Percentiles rank a stretch among this genome's conserved stretches.
These are phyloP conservation scores for Crematogaster levior DNA, from an alignment of 2,888 invertebrate genomes.

Conservation along the genomic window DNA sequence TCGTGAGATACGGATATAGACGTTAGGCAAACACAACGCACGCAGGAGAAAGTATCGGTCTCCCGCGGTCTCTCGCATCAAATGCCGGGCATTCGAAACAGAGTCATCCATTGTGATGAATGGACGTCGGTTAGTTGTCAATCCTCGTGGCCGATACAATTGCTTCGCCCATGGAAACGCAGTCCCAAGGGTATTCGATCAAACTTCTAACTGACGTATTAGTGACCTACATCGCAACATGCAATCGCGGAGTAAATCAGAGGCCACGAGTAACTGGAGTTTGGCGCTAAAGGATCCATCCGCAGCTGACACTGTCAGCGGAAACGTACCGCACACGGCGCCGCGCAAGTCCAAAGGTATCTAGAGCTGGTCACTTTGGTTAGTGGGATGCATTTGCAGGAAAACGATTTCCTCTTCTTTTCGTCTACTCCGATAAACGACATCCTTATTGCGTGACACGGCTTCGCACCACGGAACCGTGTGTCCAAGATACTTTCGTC, in stretches of 20 bases:
- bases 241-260: neutral
- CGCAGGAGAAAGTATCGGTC: conserved; percentile 65
- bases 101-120: conserved; percentile 36
- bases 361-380: conserved; percentile 46
- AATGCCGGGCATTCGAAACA: neutral
- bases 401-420: conserved; percentile 42
- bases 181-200: conserved; percentile 50
- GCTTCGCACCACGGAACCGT: neutral
- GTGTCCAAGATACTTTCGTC: too few relatives aligned
- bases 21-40: conserved; percentile 17
- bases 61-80: conserved; percentile 7
- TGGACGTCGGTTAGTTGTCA: conserved; percentile 13
- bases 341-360: conserved; percentile 57
- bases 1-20: conserved; percentile 40
- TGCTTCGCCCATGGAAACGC: conserved; percentile 28
- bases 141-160: conserved; percentile 22
- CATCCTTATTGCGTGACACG: conserved; percentile 57
- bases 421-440: conserved; percentile 59
- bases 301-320: neutral
- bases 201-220: conserved; percentile 29
- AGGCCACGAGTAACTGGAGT: neutral
- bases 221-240: neutral
- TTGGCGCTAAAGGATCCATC: neutral
- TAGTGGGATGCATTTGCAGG: conserved; percentile 42
- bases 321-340: conserved; percentile 67